Evolutionary conservation across 2,888 invertebrate genomes (phyloP).

Genomic region (Thera britannica): DNA sequence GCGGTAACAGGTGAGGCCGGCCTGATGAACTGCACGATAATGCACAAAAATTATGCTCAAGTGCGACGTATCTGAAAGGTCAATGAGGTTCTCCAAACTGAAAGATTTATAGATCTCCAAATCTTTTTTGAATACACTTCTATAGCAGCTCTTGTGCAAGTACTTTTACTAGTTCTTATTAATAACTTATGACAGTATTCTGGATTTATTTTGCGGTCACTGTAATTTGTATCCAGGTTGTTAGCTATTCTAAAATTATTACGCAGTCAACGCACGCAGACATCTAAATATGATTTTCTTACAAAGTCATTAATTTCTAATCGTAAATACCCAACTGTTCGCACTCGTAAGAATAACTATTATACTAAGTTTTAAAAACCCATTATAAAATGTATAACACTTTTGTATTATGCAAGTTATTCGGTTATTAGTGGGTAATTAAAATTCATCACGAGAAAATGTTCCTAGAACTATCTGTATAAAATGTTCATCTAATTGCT

Average conservation of each 20-base stretch:
- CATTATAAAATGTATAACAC: conserved; percentile 9
- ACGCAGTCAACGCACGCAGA: background rate
- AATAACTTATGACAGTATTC: too few species aligned
- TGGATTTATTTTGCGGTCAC: too few species aligned
- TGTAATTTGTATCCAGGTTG: too few species aligned
- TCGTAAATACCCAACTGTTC: background rate
- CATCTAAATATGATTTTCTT: background rate
- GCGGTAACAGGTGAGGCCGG: conserved; percentile 29
- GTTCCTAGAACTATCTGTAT: conserved; percentile 28
- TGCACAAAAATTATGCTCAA: conserved; percentile 27
- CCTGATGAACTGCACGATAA: conserved; percentile 26
- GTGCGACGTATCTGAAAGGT: conserved; percentile 25
- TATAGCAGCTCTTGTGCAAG: background rate
- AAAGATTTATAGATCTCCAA: conserved; percentile 11
- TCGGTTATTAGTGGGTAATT: conserved; percentile 25
- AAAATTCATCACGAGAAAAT: conserved; percentile 34
- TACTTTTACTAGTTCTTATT: too few species aligned
- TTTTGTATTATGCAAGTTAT: conserved; percentile 16
- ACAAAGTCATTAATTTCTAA: background rate
- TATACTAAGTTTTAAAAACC: conserved; percentile 1
- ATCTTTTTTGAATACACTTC: background rate
- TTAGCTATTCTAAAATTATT: background rate
- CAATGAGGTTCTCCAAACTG: conserved; percentile 14
- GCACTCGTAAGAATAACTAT: background rate
- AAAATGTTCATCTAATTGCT: conserved; percentile 34